Evolutionary conservation across 92 coral and sea anemone genomes (phyloP), one percentile per base, ranked within the genome.

Genomic region (Muricea muricata): DNA sequence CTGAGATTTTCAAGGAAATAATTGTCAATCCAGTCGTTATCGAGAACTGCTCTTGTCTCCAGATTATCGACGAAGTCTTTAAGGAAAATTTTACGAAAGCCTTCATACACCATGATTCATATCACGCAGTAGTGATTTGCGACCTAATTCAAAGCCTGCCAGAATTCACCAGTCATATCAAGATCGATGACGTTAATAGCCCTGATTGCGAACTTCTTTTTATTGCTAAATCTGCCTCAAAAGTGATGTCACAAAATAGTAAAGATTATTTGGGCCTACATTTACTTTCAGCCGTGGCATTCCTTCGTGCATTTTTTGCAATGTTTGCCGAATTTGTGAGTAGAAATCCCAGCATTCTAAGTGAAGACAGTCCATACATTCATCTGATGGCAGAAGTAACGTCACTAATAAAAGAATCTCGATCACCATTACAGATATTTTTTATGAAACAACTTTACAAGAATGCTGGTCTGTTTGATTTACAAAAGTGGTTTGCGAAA

Each of bases 41-140:
- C 17, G 90, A 88, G 67, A 66, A 87, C 20, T 83, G 93, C 47
- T 55, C 47, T 58, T 94, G 91, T 79, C 92, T 96, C 31, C 77
- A 88, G 14, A 66, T 42, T 8, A 67, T 84, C 20, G 33, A 80
- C 67, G 78, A 87, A 68, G 91, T 83, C 17, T 75, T 48, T n/a
- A 81, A 54, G 24, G 71, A 67, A 23, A 13, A n/a, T 34, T 77
- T 31, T 30, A 5, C 42, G 32, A 21, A 77, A 7, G 69, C 26
- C 18, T 55, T 23, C 26, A 87, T 84, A 24, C 90, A 89, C 48
- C 80, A 90, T 6, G 93, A 96, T 66, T 87, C 90, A 1, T 90
- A 87, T 48, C 87, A 93, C 69, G 91, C 93, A 54, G 99, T 92
- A 17, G 85, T 93, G 66, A 92, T 97, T 74, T 96, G 99, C 80